phyloP scores from a whole-genome alignment of 2,888 invertebrate genomes.

The Crossocerus cetratus region DNA sequence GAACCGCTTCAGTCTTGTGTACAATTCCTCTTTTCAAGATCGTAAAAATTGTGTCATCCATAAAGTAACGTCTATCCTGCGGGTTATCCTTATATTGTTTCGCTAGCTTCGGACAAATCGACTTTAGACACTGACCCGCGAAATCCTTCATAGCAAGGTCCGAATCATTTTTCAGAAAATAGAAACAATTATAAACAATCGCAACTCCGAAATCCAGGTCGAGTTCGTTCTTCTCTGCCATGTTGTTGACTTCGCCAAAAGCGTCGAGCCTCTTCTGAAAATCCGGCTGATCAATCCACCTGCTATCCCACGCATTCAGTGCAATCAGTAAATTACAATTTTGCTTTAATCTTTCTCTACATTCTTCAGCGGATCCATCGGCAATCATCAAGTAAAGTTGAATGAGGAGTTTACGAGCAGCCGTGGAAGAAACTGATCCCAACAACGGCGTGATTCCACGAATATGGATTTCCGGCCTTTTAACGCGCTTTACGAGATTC shows the following conservation, averaged over 20 bases:
- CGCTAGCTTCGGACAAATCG: constrained; percentile 83
- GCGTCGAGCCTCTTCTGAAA: constrained; percentile 89
- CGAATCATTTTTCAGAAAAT: constrained; percentile 86
- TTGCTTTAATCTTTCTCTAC: constrained; percentile 76
- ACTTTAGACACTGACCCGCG: constrained; percentile 86
- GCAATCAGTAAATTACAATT: constrained; percentile 81
- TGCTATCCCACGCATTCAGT: constrained; percentile 92
- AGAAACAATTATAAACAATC: constrained; percentile 90
- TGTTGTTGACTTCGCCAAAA: constrained; percentile 83
- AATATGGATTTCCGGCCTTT: constrained; percentile 82
- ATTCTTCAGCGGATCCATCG: constrained; percentile 73
- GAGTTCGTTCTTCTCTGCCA: constrained; percentile 76
- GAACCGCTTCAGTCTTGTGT: constrained; percentile 83
- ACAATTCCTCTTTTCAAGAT: constrained; percentile 86
- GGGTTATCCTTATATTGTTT: constrained; percentile 78
- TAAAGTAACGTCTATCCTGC: constrained; percentile 82
- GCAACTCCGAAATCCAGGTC: constrained; percentile 83
- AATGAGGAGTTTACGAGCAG: constrained; percentile 84
- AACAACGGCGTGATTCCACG: constrained; percentile 86
- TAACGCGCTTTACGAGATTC: constrained; percentile 86
- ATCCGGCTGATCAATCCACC: constrained; percentile 96
- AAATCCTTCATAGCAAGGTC: constrained; percentile 91
- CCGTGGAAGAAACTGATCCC: constrained; percentile 82
- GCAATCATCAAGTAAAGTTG: constrained; percentile 82
- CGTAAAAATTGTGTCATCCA: constrained; percentile 86